Conservation (phyloP, 2,797 vertebrate species). For the Dallia pectoralis region DNA sequence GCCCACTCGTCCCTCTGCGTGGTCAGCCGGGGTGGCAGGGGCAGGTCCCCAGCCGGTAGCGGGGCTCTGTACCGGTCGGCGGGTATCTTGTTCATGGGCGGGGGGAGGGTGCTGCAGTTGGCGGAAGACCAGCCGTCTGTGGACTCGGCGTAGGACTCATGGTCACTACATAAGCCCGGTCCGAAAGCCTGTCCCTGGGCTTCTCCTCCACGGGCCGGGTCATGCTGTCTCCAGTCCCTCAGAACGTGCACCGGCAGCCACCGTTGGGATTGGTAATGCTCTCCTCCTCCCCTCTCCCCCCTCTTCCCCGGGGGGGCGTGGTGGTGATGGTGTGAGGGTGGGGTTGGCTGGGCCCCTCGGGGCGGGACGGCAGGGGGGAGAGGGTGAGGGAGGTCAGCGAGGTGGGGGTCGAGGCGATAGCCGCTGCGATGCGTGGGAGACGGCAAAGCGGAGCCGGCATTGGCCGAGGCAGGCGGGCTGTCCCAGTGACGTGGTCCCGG, state of each 20-base stretch:
- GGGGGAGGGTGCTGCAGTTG: conserved; percentile 95
- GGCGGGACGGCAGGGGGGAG: conserved; percentile 66
- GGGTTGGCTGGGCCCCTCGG: conserved; percentile 63
- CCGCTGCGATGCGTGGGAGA: conserved; percentile 76
- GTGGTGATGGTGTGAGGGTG: conserved; percentile 72
- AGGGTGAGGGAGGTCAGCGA: conserved; percentile 76
- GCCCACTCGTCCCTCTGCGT: conserved; percentile 88
- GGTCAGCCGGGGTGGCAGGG: conserved; percentile 67
- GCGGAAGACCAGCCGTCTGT: conserved; percentile 97
- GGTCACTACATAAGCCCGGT: conserved; percentile 86
- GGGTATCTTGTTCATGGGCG: conserved; percentile 97
- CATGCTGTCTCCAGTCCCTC: conserved; percentile 83
- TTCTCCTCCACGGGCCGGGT: no score
- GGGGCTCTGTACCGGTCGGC: conserved; percentile 93
- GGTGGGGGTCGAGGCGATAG: conserved; percentile 79
- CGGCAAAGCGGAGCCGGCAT: conserved; percentile 47
- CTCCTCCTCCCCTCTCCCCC: conserved; percentile 40
- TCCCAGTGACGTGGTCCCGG: conserved; percentile 79
- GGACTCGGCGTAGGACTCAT: conserved; percentile 96
- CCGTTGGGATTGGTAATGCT: conserved; percentile 68
- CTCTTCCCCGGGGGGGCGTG: conserved; percentile 79
- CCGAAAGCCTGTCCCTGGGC: neutral
- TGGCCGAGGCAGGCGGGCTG: conserved; percentile 62
- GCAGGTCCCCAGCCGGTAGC: conserved; percentile 71
- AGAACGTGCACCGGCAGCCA: conserved; percentile 94